These are phyloP conservation scores for Dendroctonus valens DNA, from an alignment of 1,140 invertebrate species.

Conservation along the genomic window DNA sequence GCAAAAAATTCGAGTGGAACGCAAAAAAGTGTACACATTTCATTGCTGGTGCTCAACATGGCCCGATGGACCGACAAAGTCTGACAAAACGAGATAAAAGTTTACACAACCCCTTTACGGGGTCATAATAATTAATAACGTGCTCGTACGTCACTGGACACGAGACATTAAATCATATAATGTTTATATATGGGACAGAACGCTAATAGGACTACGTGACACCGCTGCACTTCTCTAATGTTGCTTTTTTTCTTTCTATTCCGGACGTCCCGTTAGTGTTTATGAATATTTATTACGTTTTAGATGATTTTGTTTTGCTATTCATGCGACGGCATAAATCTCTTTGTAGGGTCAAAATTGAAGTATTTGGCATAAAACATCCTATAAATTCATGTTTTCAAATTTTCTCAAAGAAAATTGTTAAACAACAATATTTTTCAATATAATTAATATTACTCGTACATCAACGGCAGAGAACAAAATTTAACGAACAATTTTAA, in stretches of 20 bases:
- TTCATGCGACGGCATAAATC: too few species aligned
- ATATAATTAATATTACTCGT: too few species aligned
- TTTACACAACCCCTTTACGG: slow-evolving; percentile 42
- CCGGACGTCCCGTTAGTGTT: too few species aligned
- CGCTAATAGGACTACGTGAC: slow-evolving; percentile 37
- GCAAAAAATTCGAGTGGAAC: slow-evolving; percentile 30
- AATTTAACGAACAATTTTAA: too few species aligned
- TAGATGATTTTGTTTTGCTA: too few species aligned
- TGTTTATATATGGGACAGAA: slow-evolving; percentile 40
- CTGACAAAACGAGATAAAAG: slow-evolving; percentile 44
- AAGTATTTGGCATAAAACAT: too few species aligned
- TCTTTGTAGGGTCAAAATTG: too few species aligned
- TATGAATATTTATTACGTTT: too few species aligned
- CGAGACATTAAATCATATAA: slow-evolving; percentile 41
- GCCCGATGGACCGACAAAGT: slow-evolving; percentile 41
- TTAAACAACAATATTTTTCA: too few species aligned
- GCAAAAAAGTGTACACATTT: slow-evolving; percentile 40
- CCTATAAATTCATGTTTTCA: too few species aligned
- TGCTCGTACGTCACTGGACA: slow-evolving; percentile 31
- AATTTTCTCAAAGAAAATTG: too few species aligned
- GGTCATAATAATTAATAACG: slow-evolving; percentile 44
- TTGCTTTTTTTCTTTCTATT: slow-evolving; percentile 17
- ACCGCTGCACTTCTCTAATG: slow-evolving; percentile 22
- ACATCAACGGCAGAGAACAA: too few species aligned
- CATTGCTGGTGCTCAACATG: slow-evolving; percentile 35